phyloP scores from a whole-genome alignment of 2,888 invertebrate genomes.

The Pasiphila rectangulata region DNA sequence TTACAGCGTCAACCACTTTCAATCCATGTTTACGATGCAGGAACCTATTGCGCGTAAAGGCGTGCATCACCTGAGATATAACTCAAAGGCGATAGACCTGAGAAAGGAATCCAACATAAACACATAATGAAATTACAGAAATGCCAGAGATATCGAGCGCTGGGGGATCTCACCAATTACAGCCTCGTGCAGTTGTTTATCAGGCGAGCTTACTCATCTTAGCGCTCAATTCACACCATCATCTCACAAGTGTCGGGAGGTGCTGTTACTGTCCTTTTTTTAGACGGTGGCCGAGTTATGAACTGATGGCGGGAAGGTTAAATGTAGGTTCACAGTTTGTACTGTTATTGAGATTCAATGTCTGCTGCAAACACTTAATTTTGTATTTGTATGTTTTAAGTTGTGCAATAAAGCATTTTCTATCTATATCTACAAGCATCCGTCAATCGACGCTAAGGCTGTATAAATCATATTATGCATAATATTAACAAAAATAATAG shows the following conservation, averaged over 20 bases:
- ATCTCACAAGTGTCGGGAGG: constrained; percentile 70
- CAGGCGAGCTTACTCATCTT: constrained; percentile 73
- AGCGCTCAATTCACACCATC: constrained; percentile 78
- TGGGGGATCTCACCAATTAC: constrained; percentile 68
- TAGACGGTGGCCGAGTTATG: constrained; percentile 11
- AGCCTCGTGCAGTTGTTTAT: constrained; percentile 71
- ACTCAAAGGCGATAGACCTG: neutral
- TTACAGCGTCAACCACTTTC: no score
- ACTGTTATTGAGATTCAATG: no score
- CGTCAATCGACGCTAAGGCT: no score
- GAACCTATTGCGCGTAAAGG: no score
- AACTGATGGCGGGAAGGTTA: constrained; percentile 2
- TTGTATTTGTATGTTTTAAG: no score
- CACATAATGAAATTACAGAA: constrained; percentile 46
- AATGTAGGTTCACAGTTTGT: no score
- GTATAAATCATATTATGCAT: no score
- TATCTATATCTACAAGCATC: no score
- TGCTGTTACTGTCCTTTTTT: constrained; percentile 66
- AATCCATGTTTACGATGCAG: no score
- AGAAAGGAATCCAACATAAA: constrained; percentile 6
- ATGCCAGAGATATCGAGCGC: constrained; percentile 42
- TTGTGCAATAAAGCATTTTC: no score
- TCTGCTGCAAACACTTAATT: no score
- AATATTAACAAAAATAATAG: no score
- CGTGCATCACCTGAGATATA: neutral